Base-by-base conservation (phyloP, 2,113 vertebrate species). In the Plotosus lineatus region DNA sequence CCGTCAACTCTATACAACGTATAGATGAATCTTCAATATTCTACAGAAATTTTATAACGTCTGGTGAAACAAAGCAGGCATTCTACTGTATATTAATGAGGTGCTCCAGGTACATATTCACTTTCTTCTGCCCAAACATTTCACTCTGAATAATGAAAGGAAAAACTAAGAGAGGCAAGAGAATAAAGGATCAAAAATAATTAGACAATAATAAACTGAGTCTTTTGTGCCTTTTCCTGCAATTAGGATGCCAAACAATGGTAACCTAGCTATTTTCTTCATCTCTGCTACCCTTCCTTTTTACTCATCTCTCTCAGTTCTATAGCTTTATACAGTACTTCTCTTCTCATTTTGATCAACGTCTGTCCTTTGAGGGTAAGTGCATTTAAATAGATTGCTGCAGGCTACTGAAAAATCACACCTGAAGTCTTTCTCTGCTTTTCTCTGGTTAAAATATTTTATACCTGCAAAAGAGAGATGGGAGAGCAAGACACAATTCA, bases 361-460 rank as follows among this genome's bases (percentile, higher is more conserved):
- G 86, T 86, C 87, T 89, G 79, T 85, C 85, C 78, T 85, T 81
- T 80, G 84, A 58, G 68, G 51, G 76, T 69, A 21, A 79, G 66
- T 79, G 86, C 89, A 89, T 92, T 88, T 86, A 88, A 87, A 90
- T 90, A 84, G 85, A 90, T 88, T 63, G 83, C 84, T 76, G 38
- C 3, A 78, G 38, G 40, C 86, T 77, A 77, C 79, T 53, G 79
- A 78, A 86, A 90, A 90, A 89, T 89, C 87, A 89, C 82, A 90
- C 89, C 86, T 86, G 86, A 89, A 85, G 82, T 79, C 68, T 78
- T 78, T 66, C 19, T 79, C 82, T 80, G 46, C 40, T 42, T 44
- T 69, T 66, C 50, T 74, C n/a, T 36, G 31, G 11, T 51, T 61
- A 51, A 73, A 50, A 38, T 17, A 17, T 4, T 74, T 74, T 51